These are phyloP conservation scores for Odontomyia ornata DNA, from an alignment of 2,888 invertebrate species.

Conservation along the genomic window DNA sequence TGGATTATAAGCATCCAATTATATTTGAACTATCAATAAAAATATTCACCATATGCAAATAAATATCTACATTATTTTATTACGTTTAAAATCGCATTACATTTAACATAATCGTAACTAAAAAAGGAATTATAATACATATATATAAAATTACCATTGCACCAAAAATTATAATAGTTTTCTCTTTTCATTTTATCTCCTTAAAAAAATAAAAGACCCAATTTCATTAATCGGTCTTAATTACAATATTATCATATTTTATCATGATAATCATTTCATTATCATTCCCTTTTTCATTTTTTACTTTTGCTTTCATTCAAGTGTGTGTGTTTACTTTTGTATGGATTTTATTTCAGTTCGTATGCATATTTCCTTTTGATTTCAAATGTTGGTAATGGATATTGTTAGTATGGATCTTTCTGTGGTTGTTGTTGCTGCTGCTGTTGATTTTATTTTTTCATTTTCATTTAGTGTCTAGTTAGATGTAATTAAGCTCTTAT, in stretches of 20 bases:
- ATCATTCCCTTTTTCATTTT: background rate
- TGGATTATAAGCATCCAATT: background rate
- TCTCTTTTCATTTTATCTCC: conserved; percentile 4
- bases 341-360: background rate
- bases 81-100: conserved; percentile 36
- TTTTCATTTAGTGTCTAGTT: background rate
- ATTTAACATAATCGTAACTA: conserved; percentile 37
- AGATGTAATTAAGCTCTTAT: conserved; percentile 28
- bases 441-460: conserved; percentile 7
- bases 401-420: background rate
- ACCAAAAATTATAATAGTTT: conserved; percentile 42
- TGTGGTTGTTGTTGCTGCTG: background rate
- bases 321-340: background rate
- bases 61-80: conserved; percentile 44
- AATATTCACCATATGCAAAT: conserved; percentile 35
- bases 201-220: conserved; percentile 11
- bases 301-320: background rate
- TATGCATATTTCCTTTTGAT: conserved; percentile 18
- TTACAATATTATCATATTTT: background rate
- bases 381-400: background rate
- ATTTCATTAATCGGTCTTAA: background rate
- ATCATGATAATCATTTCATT: background rate
- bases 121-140: conserved; percentile 28
- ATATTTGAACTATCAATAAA: background rate
- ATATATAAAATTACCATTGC: conserved; percentile 45